These are phyloP conservation scores for Siphlonurus alternatus DNA, from an alignment of 2,888 invertebrate species.

Conservation along the genomic window DNA sequence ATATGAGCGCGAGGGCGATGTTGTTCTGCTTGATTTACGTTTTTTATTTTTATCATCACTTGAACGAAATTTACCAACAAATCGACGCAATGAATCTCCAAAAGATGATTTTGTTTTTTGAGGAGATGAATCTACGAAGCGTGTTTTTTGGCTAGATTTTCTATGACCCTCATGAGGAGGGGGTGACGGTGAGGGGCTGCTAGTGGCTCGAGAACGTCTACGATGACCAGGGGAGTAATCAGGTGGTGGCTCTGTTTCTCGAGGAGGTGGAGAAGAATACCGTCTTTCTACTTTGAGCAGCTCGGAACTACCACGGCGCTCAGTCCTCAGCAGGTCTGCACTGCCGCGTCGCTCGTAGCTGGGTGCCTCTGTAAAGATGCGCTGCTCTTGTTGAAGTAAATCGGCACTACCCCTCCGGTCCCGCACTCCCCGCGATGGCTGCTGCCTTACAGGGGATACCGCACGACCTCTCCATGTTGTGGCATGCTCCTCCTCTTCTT, in stretches of 20 bases:
- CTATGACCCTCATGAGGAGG: constrained; percentile 12
- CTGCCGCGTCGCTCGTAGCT: background rate
- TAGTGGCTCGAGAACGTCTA: constrained; percentile 29
- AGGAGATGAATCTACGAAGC: constrained; percentile 5
- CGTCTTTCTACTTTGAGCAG: background rate
- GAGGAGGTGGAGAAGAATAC: background rate
- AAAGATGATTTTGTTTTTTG: constrained; percentile 31
- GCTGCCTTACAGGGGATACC: background rate
- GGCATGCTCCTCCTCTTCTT: background rate
- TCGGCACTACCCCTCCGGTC: background rate
- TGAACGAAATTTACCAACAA: constrained; percentile 59
- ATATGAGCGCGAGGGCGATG: constrained; percentile 22
- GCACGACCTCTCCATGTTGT: background rate
- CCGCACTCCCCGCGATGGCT: background rate
- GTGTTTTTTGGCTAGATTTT: constrained; percentile 7
- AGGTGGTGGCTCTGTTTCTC: constrained; percentile 15
- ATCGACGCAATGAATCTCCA: constrained; percentile 64
- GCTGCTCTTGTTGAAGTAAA: background rate
- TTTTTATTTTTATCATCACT: constrained; percentile 9
- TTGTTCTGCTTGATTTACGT: constrained; percentile 35
- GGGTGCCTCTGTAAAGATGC: background rate
- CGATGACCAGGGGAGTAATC: constrained; percentile 38
- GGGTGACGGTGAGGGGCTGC: constrained; percentile 19
- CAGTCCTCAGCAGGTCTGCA: constrained; percentile 17
- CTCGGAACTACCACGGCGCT: background rate